Conservation (phyloP, 2,888 invertebrate genomes). For the Drosophila neotestacea region DNA sequence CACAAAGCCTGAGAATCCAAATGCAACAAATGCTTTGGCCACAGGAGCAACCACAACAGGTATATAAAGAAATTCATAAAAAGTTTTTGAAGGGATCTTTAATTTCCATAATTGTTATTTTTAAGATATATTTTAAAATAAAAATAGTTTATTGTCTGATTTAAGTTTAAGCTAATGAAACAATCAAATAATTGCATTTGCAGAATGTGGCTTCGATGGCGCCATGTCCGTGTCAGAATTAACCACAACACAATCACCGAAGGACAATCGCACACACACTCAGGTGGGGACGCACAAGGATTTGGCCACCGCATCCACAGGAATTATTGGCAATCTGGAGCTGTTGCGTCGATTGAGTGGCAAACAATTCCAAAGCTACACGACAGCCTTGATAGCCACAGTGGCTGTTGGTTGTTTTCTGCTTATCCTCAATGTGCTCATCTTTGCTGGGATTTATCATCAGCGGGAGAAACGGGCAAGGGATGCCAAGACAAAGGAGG, state of each 20-base stretch:
- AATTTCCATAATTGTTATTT: not conserved
- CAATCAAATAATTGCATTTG: not conserved
- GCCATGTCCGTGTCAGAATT: slow-evolving; percentile 80
- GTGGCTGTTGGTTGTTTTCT: slow-evolving; percentile 94
- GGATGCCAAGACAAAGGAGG: slow-evolving; percentile 91
- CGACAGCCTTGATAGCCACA: slow-evolving; percentile 94
- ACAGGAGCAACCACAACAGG: slow-evolving; percentile 83
- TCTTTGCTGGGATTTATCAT: slow-evolving; percentile 95
- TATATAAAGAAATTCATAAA: slow-evolving; percentile 34
- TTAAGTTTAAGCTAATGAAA: too few species aligned
- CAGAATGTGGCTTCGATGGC: slow-evolving; percentile 80
- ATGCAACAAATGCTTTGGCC: slow-evolving; percentile 50
- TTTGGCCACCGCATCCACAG: slow-evolving; percentile 82
- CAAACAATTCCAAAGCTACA: slow-evolving; percentile 94
- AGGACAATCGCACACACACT: slow-evolving; percentile 80
- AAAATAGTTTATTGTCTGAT: too few species aligned
- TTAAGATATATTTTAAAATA: too few species aligned
- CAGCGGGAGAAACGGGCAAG: slow-evolving; percentile 89
- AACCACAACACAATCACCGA: slow-evolving; percentile 83
- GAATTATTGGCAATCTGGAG: slow-evolving; percentile 87
- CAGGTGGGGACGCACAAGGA: slow-evolving; percentile 77
- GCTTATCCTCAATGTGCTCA: slow-evolving; percentile 92
- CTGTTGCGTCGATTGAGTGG: slow-evolving; percentile 90
- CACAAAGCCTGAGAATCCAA: slow-evolving; percentile 82
- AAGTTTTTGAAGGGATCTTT: too few species aligned